Percentiles rank a stretch among this genome's conserved stretches.
Evolutionary conservation across 2,797 vertebrate species (phyloP).

Genomic region (Sparidentex hasta): DNA sequence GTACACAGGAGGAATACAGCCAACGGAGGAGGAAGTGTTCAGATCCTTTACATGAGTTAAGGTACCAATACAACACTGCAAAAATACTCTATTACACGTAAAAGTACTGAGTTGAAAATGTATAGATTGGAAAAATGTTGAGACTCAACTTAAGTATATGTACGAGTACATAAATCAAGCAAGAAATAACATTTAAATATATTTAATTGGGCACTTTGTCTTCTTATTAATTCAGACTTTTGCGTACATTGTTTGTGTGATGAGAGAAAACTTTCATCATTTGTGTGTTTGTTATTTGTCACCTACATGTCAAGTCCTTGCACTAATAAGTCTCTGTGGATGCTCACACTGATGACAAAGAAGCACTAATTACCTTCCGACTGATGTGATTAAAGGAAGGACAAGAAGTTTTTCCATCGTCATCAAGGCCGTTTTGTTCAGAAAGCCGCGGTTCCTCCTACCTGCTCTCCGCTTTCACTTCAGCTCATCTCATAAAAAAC

Average conservation of each 20-base stretch:
- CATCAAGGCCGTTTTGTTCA: conserved; percentile 45
- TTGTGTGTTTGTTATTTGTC: neutral
- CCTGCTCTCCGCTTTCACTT: conserved; percentile 40
- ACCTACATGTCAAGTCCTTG: neutral
- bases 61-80: no score
- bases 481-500: conserved; percentile 25
- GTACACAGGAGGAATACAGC: no score
- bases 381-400: conserved; percentile 33
- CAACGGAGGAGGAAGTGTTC: no score
- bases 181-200: no score
- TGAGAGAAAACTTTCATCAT: neutral
- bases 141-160: no score
- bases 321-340: neutral
- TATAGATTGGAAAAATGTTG: no score
- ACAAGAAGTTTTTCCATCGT: neutral
- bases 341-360: neutral
- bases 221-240: no score
- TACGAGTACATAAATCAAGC: no score
- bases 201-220: neutral
- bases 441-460: conserved; percentile 11
- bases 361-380: conserved; percentile 10
- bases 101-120: no score
- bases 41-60: no score
- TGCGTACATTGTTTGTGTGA: no score
- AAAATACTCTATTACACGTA: no score